Base-by-base conservation (phyloP, 1,140 invertebrate genomes). In the Coelopa frigida region DNA sequence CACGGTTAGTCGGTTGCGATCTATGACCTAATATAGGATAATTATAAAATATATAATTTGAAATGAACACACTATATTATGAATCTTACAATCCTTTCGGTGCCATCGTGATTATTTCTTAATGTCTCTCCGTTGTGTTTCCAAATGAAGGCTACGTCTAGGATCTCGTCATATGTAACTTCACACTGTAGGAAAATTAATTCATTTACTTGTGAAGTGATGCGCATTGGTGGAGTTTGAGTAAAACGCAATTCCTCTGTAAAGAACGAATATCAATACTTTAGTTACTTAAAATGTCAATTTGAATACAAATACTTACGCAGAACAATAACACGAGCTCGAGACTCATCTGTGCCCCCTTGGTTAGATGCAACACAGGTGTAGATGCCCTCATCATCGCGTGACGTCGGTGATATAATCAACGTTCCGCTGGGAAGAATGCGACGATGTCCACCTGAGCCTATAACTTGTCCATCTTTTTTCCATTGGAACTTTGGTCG, bases 81-180 rank as follows among this genome's bases (percentile, higher is more conserved):
- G 7, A 15, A 20, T 6, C 56, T 59, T 67, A 76, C 74, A 56
- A 75, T 58, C 50, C 68, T 56, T 18, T 70, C 66, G n/a, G 73
- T 68, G 22, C 70, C 72, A 46, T 76, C 73, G 29, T 73, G 67
- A 29, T 80, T 76, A 50, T 85, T 82, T 39, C 83, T 76, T 35
- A 94, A 80, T 36, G 79, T 69, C 46, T 92, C 76, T 0, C 84
- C 87, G 70, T 95, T 94, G 55, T 91, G 88, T 33, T 80, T 85
- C 91, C 91, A 95, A 42, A 89, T 77, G 57, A 91, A 94, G 10
- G 90, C 87, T 36, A 91, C 78, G 55, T 96, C 92, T 23, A 96
- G 70, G 35, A 88, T 74, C 48, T 84, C 79, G 62, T 92, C 89
- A 14, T 82, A 80, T 35, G 82, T 75, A 1, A 88, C 90, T 62